Evolutionary conservation across 2,888 invertebrate species (phyloP).

Genomic region (Pseudococcus longispinus): DNA sequence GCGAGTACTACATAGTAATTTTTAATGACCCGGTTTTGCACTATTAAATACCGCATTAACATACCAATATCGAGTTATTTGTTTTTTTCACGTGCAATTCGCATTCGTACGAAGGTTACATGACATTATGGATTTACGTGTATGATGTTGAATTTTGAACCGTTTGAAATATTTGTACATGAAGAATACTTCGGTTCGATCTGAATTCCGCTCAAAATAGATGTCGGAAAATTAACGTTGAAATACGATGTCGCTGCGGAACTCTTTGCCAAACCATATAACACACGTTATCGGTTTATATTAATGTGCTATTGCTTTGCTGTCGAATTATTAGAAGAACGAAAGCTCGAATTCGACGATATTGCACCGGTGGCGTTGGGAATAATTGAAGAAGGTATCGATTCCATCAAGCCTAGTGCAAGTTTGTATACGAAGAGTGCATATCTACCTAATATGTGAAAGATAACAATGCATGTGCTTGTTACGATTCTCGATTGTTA

Average conservation of each 20-base stretch:
- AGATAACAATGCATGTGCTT: too few relatives aligned
- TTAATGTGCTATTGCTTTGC: background rate
- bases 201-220: background rate
- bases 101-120: background rate
- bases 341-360: background rate
- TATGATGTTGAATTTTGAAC: background rate
- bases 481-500: background rate
- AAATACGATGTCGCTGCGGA: background rate
- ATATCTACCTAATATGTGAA: background rate
- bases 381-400: too few relatives aligned
- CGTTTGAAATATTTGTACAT: background rate
- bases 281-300: background rate
- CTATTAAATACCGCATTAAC: background rate
- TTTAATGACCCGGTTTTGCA: background rate
- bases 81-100: conserved; percentile 2
- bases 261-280: background rate
- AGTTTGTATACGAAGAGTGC: background rate
- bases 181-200: background rate
- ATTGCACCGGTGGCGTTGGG: background rate
- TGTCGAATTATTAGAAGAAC: background rate
- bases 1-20: background rate
- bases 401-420: background rate
- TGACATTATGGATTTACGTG: background rate
- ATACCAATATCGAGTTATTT: background rate
- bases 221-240: background rate